Evolutionary conservation across 2,888 invertebrate genomes (phyloP), one percentile per base, ranked within the genome.

Genomic region (Daptonema setosum): DNA sequence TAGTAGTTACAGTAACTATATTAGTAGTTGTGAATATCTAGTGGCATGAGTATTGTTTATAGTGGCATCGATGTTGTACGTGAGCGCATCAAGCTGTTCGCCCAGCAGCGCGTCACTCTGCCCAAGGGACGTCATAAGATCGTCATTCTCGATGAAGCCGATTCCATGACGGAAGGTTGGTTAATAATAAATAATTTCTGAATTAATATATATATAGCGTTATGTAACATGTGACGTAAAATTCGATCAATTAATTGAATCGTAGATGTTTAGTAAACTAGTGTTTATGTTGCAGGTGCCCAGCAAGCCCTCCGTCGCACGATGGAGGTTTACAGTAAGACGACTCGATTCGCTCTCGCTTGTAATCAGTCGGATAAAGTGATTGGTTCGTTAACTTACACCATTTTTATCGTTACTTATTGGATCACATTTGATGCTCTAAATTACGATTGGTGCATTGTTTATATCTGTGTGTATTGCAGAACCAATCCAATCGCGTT

Each of bases 341-440:
- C 95, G 0, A 99, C 97, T 0, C 77, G 97, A 60, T 97, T 99
- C 74, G 93, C 93, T 0, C 77, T 97, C 5, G 97, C 97, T 24
- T 97, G 97, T 69, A 97, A 97, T 73, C 87, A 86, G 64, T 91
- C 90, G 58, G 95, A 95, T 70, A 93, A 93, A 76, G 91, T 97
- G 58, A 97, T 97, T 61, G 77, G 76, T 76, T 58, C 28, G 53
- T 56, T 20, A 52, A 11, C 1, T 22, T 22, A 48, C 3, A 25
- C 5, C 25, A 50, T 50, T 56, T n/a, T 8, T 57, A 22, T 53
- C 20, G 22, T 28, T 8, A 53, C 29, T 53, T 35, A 35, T 17
- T 35, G 35, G 8, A 17, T 35, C 35, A 35, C n/a, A n/a, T n/a
- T n/a, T n/a, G n/a, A n/a, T n/a, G n/a, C n/a, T n/a, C n/a, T n/a